phyloP scores from a whole-genome alignment of 2,113 vertebrate species.

The Campylomormyrus tamandua region DNA sequence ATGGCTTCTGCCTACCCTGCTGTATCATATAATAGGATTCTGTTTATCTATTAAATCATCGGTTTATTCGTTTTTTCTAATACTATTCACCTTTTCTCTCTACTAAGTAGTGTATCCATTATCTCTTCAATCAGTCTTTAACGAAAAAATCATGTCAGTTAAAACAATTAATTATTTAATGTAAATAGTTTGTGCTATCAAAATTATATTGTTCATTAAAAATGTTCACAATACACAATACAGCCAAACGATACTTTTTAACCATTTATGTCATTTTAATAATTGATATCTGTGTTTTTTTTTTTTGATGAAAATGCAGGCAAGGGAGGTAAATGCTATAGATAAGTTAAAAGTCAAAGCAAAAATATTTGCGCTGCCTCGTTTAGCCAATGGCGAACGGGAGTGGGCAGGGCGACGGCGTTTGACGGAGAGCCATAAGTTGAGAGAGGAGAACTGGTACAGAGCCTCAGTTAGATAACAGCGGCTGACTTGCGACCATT shows the following conservation, averaged over 20 bases:
- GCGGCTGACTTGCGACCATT: constrained; percentile 37
- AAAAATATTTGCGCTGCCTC: neutral
- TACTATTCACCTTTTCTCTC: neutral
- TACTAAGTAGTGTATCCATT: neutral
- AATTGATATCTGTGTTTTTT: neutral
- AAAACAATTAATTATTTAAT: neutral
- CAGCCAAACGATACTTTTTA: neutral
- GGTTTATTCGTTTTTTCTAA: neutral
- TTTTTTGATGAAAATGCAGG: neutral
- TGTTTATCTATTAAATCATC: neutral
- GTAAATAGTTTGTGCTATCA: neutral
- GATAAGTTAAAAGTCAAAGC: neutral
- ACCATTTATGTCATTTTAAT: neutral
- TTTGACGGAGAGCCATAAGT: constrained; percentile 17
- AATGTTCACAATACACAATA: neutral
- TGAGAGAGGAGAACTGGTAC: constrained; percentile 32
- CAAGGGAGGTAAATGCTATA: neutral
- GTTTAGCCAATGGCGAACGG: constrained; percentile 21
- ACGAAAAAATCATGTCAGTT: neutral
- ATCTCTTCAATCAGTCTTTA: neutral
- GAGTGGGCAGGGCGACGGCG: constrained; percentile 45
- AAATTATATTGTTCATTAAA: neutral
- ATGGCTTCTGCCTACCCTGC: neutral
- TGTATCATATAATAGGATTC: neutral
- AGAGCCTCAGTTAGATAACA: constrained; percentile 36